Evolutionary conservation across 2,888 invertebrate species (phyloP), one percentile per base, ranked within the genome.

Genomic region (Clostera curtula): DNA sequence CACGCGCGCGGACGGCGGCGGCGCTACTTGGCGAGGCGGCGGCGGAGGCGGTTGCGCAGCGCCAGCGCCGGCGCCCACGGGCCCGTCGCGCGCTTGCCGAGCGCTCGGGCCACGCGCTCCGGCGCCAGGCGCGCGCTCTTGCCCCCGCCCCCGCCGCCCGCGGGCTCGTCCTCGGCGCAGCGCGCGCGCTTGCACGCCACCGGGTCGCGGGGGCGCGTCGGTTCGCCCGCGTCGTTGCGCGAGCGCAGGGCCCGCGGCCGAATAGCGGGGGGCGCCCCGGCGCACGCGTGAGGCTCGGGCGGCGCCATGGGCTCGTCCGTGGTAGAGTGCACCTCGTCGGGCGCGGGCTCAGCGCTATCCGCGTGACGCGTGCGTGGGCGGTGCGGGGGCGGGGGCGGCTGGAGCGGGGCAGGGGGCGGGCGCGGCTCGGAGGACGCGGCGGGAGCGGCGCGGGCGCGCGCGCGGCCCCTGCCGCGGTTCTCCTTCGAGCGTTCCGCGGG

Each of bases 51-150:
- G 47, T 71, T 68, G 39, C 77, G 74, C 28, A 76, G 65, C 53
- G 79, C 71, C 37, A 75, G 57, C 50, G 77, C 69, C 25, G 71
- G 76, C 49, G 74, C 70, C 74, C 80, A 79, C 20, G 74, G 74
- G 18, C 70, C 70, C 40, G 65, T 53, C 22, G 64, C 56, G 31
- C 72, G 71, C 58, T 64, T 64, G 36, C 57, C 57, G 2, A 65
- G 54, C 16, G 62, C 54, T 0, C 62, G 64, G 28, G 56, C 55
- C 27, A 52, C 48, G 6, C 61, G 56, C 49, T 57, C 57, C 27
- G 47, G 40, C 19, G 40, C 49, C 40, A 46, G 34, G 23, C 52
- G 53, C 24, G 57, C 36, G 19, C 49, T 23, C 46, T 56, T 55
- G 34, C 43, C 39, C 40, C 39, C 41, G 40, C 29, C 40, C 27